phyloP scores from a whole-genome alignment of 2,888 invertebrate species.

The Altica lythri region DNA sequence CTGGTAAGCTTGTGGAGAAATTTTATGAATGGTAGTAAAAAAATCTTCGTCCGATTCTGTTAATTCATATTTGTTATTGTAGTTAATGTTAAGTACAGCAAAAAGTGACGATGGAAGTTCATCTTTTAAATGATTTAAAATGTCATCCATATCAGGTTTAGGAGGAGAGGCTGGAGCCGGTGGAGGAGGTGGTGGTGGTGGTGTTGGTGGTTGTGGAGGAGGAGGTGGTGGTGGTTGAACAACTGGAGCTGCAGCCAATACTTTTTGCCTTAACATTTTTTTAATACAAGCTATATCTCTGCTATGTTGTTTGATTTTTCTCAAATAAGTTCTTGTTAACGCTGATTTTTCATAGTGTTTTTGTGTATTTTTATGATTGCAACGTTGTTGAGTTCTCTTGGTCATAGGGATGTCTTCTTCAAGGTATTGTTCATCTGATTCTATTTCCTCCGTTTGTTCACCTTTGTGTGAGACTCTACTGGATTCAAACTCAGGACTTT shows the following conservation, averaged over 20 bases:
- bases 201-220: too few species aligned
- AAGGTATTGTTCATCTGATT: too few species aligned
- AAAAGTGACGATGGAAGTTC: slow-evolving; percentile 48
- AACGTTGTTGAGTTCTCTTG: too few species aligned
- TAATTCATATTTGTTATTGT: slow-evolving; percentile 46
- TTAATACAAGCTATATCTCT: slow-evolving; percentile 51
- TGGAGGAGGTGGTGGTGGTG: too few species aligned
- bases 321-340: slow-evolving; percentile 44
- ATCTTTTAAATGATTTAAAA: slow-evolving; percentile 45
- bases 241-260: too few species aligned
- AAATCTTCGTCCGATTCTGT: slow-evolving; percentile 49
- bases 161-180: too few species aligned
- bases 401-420: too few species aligned
- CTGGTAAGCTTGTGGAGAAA: slow-evolving; percentile 50
- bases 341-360: slow-evolving; percentile 29
- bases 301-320: slow-evolving; percentile 50
- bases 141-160: slow-evolving; percentile 40
- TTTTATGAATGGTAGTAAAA: slow-evolving; percentile 49
- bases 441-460: too few species aligned
- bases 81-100: slow-evolving; percentile 47
- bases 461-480: slow-evolving; percentile 2
- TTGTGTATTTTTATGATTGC: too few species aligned
- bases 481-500: neutral
- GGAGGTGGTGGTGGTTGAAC: too few species aligned
- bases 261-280: slow-evolving; percentile 44